Percentiles rank a stretch among this genome's conserved stretches.
These are phyloP conservation scores for Strix aluco DNA, from an alignment of 2,113 vertebrate genomes.

Conservation along the genomic window DNA sequence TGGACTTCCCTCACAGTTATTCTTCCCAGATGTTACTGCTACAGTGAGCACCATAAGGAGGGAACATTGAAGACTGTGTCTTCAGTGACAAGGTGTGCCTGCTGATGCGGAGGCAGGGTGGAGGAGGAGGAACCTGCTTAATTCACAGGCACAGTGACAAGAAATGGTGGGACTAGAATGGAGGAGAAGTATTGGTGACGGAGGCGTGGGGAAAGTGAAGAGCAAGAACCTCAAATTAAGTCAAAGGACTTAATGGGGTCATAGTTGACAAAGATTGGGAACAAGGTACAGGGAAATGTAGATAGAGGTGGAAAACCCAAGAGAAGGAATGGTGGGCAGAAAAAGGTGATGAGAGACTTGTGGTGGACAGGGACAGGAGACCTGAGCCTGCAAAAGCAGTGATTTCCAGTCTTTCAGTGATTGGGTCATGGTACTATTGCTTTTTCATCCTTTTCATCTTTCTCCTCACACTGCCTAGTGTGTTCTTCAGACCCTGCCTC, in stretches of 20 bases:
- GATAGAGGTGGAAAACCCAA: background rate
- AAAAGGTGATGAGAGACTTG: background rate
- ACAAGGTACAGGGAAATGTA: background rate
- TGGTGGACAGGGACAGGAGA: background rate
- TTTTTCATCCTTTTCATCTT: background rate
- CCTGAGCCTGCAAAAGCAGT: background rate
- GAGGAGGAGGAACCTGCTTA: background rate
- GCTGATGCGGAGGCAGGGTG: background rate
- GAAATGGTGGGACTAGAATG: background rate
- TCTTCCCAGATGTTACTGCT: background rate
- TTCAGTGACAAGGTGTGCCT: background rate
- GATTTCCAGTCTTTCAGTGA: background rate
- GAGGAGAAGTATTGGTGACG: background rate
- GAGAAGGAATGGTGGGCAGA: background rate
- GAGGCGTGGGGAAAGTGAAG: background rate
- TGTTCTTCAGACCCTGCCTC: background rate
- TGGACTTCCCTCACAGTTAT: background rate
- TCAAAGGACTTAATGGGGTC: background rate
- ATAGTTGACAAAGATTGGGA: background rate
- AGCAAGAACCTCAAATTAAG: background rate
- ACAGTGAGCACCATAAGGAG: background rate
- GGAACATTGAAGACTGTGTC: background rate
- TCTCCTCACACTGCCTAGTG: background rate
- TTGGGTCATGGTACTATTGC: background rate
- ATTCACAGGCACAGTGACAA: background rate